A percentile compares a stretch with the other conserved stretches of the same genome.
phyloP scores from a whole-genome alignment of 2,888 invertebrate species.

The Eumerus sabulonum region DNA sequence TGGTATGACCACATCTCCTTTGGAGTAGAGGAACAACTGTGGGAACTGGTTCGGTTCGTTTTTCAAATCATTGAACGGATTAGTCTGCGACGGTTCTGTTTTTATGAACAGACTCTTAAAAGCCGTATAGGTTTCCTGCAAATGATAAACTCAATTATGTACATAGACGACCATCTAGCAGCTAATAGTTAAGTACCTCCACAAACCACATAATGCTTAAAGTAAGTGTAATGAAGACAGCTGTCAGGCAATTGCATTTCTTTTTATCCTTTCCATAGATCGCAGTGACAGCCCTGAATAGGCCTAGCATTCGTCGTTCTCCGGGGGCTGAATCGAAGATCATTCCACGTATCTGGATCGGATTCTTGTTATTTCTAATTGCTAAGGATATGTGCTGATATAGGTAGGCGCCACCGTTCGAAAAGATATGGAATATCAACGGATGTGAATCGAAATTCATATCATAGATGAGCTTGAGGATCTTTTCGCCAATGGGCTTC shows the following conservation, averaged over 20 bases:
- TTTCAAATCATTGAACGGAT: constrained; percentile 81
- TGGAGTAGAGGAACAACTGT: constrained; percentile 87
- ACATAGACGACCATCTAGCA: too few species aligned
- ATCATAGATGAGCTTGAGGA: constrained; percentile 84
- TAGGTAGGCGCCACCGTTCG: constrained; percentile 87
- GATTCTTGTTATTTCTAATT: constrained; percentile 80
- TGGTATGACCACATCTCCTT: constrained; percentile 84
- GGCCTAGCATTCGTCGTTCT: constrained; percentile 80
- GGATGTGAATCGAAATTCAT: constrained; percentile 85
- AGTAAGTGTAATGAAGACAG: constrained; percentile 80
- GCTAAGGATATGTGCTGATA: constrained; percentile 84
- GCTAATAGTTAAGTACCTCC: too few species aligned
- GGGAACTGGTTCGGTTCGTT: constrained; percentile 83
- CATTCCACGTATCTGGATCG: constrained; percentile 81
- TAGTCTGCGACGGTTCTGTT: constrained; percentile 79
- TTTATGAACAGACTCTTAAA: constrained; percentile 77
- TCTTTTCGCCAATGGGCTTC: constrained; percentile 82
- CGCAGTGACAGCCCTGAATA: constrained; percentile 82
- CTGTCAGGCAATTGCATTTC: constrained; percentile 81
- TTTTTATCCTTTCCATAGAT: constrained; percentile 81
- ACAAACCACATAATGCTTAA: constrained; percentile 82
- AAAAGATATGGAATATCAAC: constrained; percentile 87
- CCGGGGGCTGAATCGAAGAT: constrained; percentile 88
- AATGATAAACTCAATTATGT: constrained; percentile 63
- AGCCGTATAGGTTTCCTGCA: constrained; percentile 77